These are phyloP conservation scores for Empis livida DNA, from an alignment of 2,888 invertebrate genomes.

Conservation along the genomic window DNA sequence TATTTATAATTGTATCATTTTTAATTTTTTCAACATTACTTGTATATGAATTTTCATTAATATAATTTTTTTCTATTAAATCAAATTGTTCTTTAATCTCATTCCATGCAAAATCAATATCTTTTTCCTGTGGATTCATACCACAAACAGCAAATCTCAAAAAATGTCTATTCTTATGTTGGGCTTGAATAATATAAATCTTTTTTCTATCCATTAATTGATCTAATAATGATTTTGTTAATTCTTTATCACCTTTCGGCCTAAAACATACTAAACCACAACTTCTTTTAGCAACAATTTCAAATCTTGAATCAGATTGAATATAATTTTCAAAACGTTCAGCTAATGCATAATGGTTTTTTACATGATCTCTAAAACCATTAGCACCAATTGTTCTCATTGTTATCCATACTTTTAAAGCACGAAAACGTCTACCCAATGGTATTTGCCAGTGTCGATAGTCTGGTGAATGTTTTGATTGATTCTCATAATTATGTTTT, in stretches of 20 bases:
- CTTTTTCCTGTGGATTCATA: slow-evolving; percentile 50
- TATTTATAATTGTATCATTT: not conserved
- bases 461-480: slow-evolving; percentile 42
- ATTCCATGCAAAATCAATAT: slow-evolving; percentile 59
- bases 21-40: not conserved
- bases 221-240: slow-evolving; percentile 58
- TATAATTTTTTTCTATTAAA: slow-evolving; percentile 17
- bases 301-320: slow-evolving; percentile 58
- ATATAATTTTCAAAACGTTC: slow-evolving; percentile 64
- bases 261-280: slow-evolving; percentile 86
- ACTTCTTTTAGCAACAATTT: slow-evolving; percentile 55
- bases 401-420: slow-evolving; percentile 90
- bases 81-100: slow-evolving; percentile 51
- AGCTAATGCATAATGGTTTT: slow-evolving; percentile 62
- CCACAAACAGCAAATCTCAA: slow-evolving; percentile 76
- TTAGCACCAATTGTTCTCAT: slow-evolving; percentile 69
- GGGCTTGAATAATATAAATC: slow-evolving; percentile 71
- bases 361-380: slow-evolving; percentile 63
- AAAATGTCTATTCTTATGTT: slow-evolving; percentile 51
- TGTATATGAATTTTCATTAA: not conserved
- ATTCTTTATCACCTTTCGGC: slow-evolving; percentile 55
- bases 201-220: slow-evolving; percentile 60
- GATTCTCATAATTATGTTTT: slow-evolving; percentile 53
- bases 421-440: slow-evolving; percentile 73
- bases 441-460: slow-evolving; percentile 72